Percentiles rank a stretch among this genome's conserved stretches.
These are phyloP conservation scores for Paraplagusia blochii DNA, from an alignment of 2,113 vertebrate species.

Conservation along the genomic window DNA sequence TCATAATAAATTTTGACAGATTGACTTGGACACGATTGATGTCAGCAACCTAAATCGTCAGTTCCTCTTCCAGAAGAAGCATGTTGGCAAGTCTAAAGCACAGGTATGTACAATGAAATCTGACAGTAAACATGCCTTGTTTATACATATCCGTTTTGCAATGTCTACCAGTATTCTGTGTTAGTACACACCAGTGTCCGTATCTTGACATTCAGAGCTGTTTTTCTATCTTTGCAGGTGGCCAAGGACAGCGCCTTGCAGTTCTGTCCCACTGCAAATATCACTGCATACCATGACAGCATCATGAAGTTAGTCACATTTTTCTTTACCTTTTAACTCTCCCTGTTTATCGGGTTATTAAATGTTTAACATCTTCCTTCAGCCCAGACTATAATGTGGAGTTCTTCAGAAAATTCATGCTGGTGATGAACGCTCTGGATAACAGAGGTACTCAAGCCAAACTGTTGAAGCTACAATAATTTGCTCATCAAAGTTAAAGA, in stretches of 20 bases:
- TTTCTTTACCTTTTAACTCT: background rate
- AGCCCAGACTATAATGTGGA: slow-evolving; percentile 98
- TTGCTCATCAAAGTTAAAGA: no score
- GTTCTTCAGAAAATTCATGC: slow-evolving; percentile 92
- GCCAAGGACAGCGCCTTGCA: slow-evolving; percentile 95
- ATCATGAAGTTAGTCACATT: slow-evolving; percentile 90
- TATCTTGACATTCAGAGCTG: background rate
- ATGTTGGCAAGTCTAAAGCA: slow-evolving; percentile 97
- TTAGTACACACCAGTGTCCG: background rate
- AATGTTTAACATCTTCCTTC: no score
- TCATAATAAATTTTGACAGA: slow-evolving; percentile 68
- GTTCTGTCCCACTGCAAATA: slow-evolving; percentile 92
- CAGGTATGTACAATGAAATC: slow-evolving; percentile 74
- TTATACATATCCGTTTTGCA: no score
- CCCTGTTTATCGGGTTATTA: no score
- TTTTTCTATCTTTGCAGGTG: slow-evolving; percentile 77
- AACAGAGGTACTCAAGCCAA: slow-evolving; percentile 84
- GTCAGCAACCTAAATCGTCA: slow-evolving; percentile 98
- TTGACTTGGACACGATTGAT: slow-evolving; percentile 98
- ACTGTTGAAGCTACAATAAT: background rate
- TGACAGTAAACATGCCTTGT: background rate
- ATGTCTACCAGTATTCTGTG: no score
- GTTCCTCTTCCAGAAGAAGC: slow-evolving; percentile 98
- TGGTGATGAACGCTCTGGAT: slow-evolving; percentile 99
- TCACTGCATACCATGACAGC: slow-evolving; percentile 96